These are phyloP conservation scores for Anguilla pacifica DNA, from an alignment of 2,797 vertebrate genomes.

Conservation along the genomic window DNA sequence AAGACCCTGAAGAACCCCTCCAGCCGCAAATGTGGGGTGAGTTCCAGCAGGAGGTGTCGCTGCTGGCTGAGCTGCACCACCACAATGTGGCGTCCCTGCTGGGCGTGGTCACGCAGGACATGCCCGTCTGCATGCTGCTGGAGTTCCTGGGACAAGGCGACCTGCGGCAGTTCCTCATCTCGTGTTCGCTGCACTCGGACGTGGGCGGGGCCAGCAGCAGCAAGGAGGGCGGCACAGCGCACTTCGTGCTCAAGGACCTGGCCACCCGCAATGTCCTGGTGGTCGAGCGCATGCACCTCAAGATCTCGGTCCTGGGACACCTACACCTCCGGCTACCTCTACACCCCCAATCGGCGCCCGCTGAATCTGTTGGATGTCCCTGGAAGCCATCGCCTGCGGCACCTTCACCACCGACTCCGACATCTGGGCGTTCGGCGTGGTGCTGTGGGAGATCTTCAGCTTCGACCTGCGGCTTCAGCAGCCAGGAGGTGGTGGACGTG, in stretches of 20 bases:
- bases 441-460: conserved; percentile 98
- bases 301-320: conserved; percentile 92
- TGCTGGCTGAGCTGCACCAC: conserved; percentile 91
- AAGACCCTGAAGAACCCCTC: conserved; percentile 93
- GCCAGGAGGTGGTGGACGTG: conserved; percentile 98
- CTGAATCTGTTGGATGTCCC: conserved; percentile 96
- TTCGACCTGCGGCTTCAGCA: conserved; percentile 96
- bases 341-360: conserved; percentile 88
- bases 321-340: conserved; percentile 92
- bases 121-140: conserved; percentile 92
- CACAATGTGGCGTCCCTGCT: conserved; percentile 92
- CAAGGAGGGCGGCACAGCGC: conserved; percentile 93
- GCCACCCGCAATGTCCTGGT: conserved; percentile 94
- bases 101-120: conserved; percentile 93
- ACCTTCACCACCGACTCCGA: conserved; percentile 95
- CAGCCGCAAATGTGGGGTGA: conserved; percentile 90
- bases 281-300: conserved; percentile 93
- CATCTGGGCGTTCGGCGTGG: conserved; percentile 96
- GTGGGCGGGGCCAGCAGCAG: conserved; percentile 88
- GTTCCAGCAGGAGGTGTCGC: conserved; percentile 91
- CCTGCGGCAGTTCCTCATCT: conserved; percentile 97
- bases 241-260: conserved; percentile 93
- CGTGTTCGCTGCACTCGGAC: conserved; percentile 94
- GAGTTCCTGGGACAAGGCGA: conserved; percentile 93
- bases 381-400: conserved; percentile 90